These are phyloP conservation scores for Fringilla coelebs DNA, from an alignment of 2,797 vertebrate species.

Conservation along the genomic window DNA sequence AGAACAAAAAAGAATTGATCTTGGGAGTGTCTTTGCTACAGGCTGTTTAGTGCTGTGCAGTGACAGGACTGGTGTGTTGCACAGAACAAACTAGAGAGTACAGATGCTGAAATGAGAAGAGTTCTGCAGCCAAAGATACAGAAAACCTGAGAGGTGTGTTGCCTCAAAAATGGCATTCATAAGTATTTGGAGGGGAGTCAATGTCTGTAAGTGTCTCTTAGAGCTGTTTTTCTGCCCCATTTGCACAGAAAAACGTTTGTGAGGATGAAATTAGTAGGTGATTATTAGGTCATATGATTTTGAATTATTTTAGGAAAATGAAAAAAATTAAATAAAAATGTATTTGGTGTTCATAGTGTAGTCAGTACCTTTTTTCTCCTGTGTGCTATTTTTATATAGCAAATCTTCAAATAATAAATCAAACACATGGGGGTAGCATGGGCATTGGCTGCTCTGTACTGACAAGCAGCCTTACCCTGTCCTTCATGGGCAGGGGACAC, in stretches of 20 bases:
- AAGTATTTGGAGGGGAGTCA: background rate
- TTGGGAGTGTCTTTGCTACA: background rate
- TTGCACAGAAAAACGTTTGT: background rate
- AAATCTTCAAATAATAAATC: background rate
- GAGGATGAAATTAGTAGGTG: background rate
- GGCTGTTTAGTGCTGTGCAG: background rate
- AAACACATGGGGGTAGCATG: rapidly evolving
- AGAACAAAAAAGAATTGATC: background rate
- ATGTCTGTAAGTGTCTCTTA: background rate
- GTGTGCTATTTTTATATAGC: background rate
- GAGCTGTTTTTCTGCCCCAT: background rate
- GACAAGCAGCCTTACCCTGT: background rate
- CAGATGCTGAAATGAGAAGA: background rate
- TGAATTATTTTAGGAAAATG: background rate
- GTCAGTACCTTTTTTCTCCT: background rate
- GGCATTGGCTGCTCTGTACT: background rate
- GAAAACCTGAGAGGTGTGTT: background rate
- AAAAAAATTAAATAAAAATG: background rate
- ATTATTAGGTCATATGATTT: background rate
- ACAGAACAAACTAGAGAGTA: background rate
- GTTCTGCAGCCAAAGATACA: background rate
- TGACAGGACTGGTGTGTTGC: background rate
- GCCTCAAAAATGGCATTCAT: background rate
- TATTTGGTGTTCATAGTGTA: background rate
- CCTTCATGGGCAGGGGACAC: background rate